Evolutionary conservation across 2,888 invertebrate genomes (phyloP).

Genomic region (Meghimatium bilineatum): DNA sequence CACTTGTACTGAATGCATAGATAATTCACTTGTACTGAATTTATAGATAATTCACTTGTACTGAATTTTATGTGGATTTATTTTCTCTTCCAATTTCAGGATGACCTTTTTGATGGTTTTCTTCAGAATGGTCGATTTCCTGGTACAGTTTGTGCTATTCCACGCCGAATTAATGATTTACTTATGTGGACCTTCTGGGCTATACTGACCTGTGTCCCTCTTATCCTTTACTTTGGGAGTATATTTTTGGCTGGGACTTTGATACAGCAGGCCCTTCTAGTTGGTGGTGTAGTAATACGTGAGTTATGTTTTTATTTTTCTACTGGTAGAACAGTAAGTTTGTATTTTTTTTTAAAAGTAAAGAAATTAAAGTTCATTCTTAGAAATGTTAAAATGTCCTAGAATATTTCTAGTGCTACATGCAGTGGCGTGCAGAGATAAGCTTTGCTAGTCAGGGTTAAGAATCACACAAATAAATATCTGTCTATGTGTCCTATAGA

Average conservation of each 20-base stretch:
- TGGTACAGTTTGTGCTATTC: slow-evolving; percentile 60
- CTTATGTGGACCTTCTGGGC: slow-evolving; percentile 73
- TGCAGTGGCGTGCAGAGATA: no score
- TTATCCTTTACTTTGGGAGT: slow-evolving; percentile 65
- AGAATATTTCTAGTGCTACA: no score
- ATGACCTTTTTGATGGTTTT: slow-evolving; percentile 76
- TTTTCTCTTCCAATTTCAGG: slow-evolving; percentile 61
- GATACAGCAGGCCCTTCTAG: slow-evolving; percentile 83
- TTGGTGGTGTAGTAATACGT: slow-evolving; percentile 86
- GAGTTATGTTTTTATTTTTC: slow-evolving; percentile 79
- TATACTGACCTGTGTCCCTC: slow-evolving; percentile 67
- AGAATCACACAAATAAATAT: no score
- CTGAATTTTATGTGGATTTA: background rate
- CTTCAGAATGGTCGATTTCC: slow-evolving; percentile 66
- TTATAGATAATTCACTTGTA: no score
- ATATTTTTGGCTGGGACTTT: slow-evolving; percentile 81
- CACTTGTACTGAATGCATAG: background rate
- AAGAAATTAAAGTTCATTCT: no score
- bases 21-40: background rate
- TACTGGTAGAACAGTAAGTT: slow-evolving; percentile 63
- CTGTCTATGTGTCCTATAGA: no score
- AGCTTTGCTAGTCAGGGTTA: no score
- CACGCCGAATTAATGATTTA: slow-evolving; percentile 68
- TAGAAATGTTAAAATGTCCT: no score
- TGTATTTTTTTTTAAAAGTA: no score